Evolutionary conservation across 2,888 invertebrate species (phyloP).

Genomic region (Seladonia tumulorum): DNA sequence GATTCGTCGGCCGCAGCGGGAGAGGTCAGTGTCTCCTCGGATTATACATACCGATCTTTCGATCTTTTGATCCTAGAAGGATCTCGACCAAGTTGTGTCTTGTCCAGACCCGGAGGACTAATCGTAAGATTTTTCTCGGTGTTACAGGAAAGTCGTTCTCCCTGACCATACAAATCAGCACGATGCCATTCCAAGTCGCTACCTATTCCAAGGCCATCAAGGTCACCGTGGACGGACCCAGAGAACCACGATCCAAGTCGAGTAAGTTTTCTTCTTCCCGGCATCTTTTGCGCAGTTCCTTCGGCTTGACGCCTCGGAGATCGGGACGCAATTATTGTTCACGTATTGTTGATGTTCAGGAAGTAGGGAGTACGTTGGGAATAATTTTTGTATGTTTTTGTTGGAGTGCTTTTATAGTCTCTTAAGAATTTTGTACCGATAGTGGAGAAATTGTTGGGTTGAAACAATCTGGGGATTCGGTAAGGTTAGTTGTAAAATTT

Average conservation of each 20-base stretch:
- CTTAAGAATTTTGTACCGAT: no score
- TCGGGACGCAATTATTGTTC: background rate
- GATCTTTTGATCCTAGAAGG: background rate
- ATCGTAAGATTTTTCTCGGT: conserved; percentile 46
- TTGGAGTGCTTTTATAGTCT: no score
- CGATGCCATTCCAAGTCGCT: conserved; percentile 93
- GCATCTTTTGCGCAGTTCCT: conserved; percentile 26
- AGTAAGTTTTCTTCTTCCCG: conserved; percentile 89
- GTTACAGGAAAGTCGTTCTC: conserved; percentile 94
- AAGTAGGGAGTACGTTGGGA: background rate
- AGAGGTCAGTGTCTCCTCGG: conserved; percentile 87
- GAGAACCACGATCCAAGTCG: conserved; percentile 98
- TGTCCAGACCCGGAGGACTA: background rate
- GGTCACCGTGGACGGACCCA: conserved; percentile 99
- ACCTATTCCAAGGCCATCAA: conserved; percentile 99
- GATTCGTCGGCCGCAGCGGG: conserved; percentile 98
- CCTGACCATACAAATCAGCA: conserved; percentile 96
- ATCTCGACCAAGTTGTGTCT: background rate
- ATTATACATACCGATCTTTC: background rate
- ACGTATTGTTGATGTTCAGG: background rate
- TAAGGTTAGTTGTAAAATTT: background rate
- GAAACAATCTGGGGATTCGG: no score
- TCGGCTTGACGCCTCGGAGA: background rate
- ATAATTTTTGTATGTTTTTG: no score
- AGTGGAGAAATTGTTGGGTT: no score